Evolutionary conservation across 2,113 vertebrate genomes (phyloP).

Genomic region (Hymenochirus boettgeri): DNA sequence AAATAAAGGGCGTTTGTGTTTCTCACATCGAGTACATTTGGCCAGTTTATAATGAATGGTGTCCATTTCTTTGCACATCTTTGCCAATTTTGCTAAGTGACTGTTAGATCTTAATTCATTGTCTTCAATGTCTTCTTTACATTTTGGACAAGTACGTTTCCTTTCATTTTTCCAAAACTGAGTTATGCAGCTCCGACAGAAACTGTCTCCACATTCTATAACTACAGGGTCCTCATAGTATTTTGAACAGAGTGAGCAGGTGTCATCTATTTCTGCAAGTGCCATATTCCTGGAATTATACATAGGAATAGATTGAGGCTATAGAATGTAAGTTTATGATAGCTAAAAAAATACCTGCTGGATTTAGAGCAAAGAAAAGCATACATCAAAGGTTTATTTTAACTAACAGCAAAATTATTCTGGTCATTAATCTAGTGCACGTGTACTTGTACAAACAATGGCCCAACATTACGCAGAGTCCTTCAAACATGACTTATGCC

Average conservation of each 20-base stretch:
- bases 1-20: background rate
- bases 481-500: no score
- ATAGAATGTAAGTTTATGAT: no score
- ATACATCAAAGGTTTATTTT: no score
- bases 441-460: no score
- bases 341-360: no score
- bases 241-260: background rate
- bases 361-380: no score
- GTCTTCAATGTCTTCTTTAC: background rate
- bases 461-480: no score
- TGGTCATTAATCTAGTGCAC: no score
- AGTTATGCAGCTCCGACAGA: background rate
- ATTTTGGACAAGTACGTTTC: background rate
- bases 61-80: background rate
- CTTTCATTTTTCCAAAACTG: background rate
- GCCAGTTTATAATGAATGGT: background rate
- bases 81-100: background rate
- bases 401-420: no score
- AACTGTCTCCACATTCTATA: slow-evolving; percentile 6
- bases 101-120: background rate
- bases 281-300: no score
- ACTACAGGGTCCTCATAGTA: background rate
- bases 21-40: background rate
- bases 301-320: no score
- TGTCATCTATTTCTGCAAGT: no score